phyloP scores from a whole-genome alignment of 1,140 invertebrate genomes.

The Pogonomyrmex californicus region DNA sequence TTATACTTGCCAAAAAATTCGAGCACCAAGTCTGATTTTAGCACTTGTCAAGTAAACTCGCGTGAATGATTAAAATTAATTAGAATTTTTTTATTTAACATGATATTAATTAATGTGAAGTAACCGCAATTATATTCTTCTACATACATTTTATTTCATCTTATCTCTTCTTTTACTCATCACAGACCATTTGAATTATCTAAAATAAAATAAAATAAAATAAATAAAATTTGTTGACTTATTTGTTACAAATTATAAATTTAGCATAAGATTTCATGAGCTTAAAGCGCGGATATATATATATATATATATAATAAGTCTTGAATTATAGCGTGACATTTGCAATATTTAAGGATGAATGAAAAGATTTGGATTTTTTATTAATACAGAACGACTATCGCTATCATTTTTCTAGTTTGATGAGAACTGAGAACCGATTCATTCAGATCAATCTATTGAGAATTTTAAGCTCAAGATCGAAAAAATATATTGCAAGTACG shows the following conservation, averaged over 20 bases:
- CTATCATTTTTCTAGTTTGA: no score
- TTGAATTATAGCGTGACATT: no score
- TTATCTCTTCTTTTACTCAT: neutral
- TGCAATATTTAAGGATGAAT: no score
- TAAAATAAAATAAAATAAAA: neutral
- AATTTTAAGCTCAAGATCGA: no score
- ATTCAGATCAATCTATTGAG: no score
- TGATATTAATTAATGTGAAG: neutral
- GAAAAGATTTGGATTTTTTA: no score
- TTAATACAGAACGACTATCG: no score
- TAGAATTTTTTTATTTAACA: neutral
- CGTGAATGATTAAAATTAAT: constrained; percentile 53
- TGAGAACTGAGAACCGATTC: no score
- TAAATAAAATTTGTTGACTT: neutral
- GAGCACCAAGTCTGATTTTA: neutral
- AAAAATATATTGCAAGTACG: no score
- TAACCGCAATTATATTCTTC: neutral
- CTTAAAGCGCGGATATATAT: no score
- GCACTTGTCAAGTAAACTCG: constrained; percentile 19
- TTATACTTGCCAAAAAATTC: constrained; percentile 6
- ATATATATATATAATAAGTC: no score
- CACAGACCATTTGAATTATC: neutral
- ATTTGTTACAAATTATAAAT: neutral
- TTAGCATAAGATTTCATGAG: neutral
- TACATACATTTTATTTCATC: neutral